These are phyloP conservation scores for Lutjanus campechanus DNA, from an alignment of 2,797 vertebrate genomes.

Conservation along the genomic window DNA sequence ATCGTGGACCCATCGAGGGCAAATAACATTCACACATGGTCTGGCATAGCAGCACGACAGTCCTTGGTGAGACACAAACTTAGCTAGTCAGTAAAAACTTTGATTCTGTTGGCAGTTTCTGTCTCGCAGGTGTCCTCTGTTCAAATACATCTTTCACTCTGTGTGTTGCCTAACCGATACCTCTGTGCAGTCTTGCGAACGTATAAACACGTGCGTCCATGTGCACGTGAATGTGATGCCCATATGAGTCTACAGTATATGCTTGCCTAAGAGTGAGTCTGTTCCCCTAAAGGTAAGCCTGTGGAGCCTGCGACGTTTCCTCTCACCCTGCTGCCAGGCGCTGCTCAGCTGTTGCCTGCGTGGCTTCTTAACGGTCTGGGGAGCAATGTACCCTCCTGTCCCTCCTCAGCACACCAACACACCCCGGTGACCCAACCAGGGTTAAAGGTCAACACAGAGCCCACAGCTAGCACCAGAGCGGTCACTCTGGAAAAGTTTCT, in stretches of 20 bases:
- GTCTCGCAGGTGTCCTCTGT: conserved; percentile 69
- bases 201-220: conserved; percentile 40
- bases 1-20: conserved; percentile 60
- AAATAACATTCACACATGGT: conserved; percentile 69
- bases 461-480: conserved; percentile 48
- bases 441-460: conserved; percentile 62
- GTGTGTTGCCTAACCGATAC: conserved; percentile 44
- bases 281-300: conserved; percentile 54
- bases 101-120: conserved; percentile 62
- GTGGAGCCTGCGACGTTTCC: conserved; percentile 53
- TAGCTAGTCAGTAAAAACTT: conserved; percentile 66
- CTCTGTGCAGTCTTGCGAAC: conserved; percentile 33
- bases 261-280: conserved; percentile 43
- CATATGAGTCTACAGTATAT: conserved; percentile 50
- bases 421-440: conserved; percentile 51
- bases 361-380: conserved; percentile 73
- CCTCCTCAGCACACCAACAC: conserved; percentile 60
- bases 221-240: conserved; percentile 54
- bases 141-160: conserved; percentile 55
- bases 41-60: conserved; percentile 58
- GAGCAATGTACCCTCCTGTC: conserved; percentile 76
- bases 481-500: conserved; percentile 51
- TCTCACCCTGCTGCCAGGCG: conserved; percentile 55
- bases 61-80: conserved; percentile 69
- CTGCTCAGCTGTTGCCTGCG: conserved; percentile 65